Evolutionary conservation across 2,888 invertebrate species (phyloP), one percentile per base, ranked within the genome.

Genomic region (Orchesella flavescens): DNA sequence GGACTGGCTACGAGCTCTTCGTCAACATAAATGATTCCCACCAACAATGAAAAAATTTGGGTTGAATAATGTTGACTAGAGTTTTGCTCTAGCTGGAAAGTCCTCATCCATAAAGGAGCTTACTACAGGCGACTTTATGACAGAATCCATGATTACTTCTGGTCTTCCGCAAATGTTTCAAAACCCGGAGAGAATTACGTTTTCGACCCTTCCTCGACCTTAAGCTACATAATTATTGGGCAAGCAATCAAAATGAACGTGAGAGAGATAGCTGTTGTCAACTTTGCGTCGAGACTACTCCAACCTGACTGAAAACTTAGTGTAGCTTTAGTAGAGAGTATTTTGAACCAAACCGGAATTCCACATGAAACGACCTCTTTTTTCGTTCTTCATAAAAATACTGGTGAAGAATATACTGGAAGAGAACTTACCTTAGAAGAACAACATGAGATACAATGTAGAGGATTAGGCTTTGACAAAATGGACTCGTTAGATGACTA

Each of bases 401-500:
- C 34, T 34, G 74, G 21, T 7, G 69, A 17, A 10, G 17, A 21
- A 12, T 68, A 69, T 19, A 17, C 61, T 5, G 75, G 69, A 13
- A 74, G 61, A 21, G 44, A 49, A 10, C 65, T 82, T 13, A 49
- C 24, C 12, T 24, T 34, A 1, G 7, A 65, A 4, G 75, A 82
- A 44, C n/a, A 19, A 34, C 66, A 81, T 19, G 10, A 55, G n/a
- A 44, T 73, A 53, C 80, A 73, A 19, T 80, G 66, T 34, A 74
- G 44, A 46, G 81, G 81, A 10, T 43, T 81, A n/a, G 81, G 74
- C 15, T 81, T 81, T 46, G 73, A 81, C 46, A 81, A 80, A 23
- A 73, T 80, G 66, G 81, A 81, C 74, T 74, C 81, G 7, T 81
- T 65, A 21, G 59, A 73, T 74, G 74, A 74, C 43, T 81, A 81